Conservation (phyloP, 2,888 invertebrate species). For the Adelphocoris suturalis region DNA sequence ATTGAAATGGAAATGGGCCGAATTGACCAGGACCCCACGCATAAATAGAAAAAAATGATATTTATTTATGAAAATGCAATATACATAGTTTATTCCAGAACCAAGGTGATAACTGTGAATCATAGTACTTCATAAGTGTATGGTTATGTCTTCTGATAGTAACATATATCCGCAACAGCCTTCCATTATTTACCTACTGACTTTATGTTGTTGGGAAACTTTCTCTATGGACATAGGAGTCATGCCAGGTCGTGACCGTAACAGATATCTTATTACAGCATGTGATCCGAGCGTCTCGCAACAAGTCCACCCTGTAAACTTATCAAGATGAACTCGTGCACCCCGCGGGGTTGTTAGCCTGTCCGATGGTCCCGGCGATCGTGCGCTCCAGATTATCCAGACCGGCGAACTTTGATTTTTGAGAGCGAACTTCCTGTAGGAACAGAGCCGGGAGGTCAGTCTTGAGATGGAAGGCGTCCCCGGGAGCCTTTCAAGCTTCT, state of each 20-base stretch:
- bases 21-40: too few species aligned
- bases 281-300: conserved; percentile 13
- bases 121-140: too few species aligned
- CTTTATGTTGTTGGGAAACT: not conserved
- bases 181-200: too few species aligned
- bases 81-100: too few species aligned
- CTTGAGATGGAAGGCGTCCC: not conserved
- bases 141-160: too few species aligned
- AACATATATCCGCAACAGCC: too few species aligned
- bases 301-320: not conserved
- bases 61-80: too few species aligned
- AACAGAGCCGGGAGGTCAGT: not conserved
- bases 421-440: conserved; percentile 17
- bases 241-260: conserved; percentile 13
- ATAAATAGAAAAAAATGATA: too few species aligned
- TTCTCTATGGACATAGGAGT: not conserved
- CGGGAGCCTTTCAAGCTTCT: not conserved
- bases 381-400: conserved; percentile 28
- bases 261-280: conserved; percentile 35
- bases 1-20: too few species aligned
- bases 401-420: not conserved
- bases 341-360: not conserved
- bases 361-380: not conserved
- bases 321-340: conserved; percentile 31
- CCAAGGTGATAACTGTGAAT: too few species aligned